Base-by-base conservation (phyloP, 2,797 vertebrate species). In the Channallabes apus region DNA sequence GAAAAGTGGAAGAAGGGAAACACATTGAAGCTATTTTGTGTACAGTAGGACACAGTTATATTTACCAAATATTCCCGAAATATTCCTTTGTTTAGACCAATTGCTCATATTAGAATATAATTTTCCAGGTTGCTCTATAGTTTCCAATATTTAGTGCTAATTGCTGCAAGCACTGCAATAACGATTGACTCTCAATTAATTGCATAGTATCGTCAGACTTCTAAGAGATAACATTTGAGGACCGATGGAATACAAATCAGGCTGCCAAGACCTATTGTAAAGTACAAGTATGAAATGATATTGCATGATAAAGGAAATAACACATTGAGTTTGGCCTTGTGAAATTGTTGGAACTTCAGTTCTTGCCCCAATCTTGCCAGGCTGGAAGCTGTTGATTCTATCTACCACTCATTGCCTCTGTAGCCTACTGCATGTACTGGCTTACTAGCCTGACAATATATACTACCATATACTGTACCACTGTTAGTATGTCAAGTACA, bases 231-330 rank as follows among this genome's bases (percentile, higher is more conserved):
- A 15, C 22, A 71, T 72, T 72, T 72, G 1, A 72, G 1, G 35
- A 27, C 14, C 27, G 41, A 27, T 72, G 69, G 32, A 8, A 22
- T 46, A 2, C 8, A 75, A 75, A 75, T 29, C 51, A 75, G n/a
- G 3, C 46, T 18, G 22, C 7, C 6, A 75, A 29, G 71, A 1
- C 1, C 17, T 54, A 27, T 41, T 62, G 22, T 5, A 46, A 18
- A 17, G 3, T 17, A 41, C 46, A 80, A 46, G 64, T 41, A 27
- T 62, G 15, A 14, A 80, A 80, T 11, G 6, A 15, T 3, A 78
- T 77, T 77, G 56, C 75, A 79, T 17, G 1, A 41, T 80, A 41
- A 38, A 65, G 78, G 78, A 80, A 80, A 27, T 29, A 20, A 51
- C 6, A 4, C 56, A 78, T 15, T 0, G 29, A 59, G 27, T 22